These are phyloP conservation scores for Plutella xylostella DNA, from an alignment of 2,888 invertebrate genomes.

Conservation along the genomic window DNA sequence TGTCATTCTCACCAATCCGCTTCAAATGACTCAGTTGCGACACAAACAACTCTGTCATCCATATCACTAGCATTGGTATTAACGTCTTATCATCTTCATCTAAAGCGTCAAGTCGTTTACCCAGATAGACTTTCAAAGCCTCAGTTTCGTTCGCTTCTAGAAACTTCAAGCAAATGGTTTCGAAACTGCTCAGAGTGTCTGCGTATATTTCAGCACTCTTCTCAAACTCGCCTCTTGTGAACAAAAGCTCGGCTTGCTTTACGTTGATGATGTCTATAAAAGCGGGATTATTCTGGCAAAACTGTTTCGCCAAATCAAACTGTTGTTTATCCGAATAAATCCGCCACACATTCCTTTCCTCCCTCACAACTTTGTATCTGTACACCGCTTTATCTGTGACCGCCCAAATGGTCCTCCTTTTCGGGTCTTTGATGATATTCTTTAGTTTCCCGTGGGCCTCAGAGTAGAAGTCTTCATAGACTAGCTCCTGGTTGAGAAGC, in stretches of 20 bases:
- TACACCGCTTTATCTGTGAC: conserved; percentile 88
- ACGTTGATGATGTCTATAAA: conserved; percentile 86
- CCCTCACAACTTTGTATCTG: conserved; percentile 84
- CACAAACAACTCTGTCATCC: conserved; percentile 94
- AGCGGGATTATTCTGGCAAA: conserved; percentile 83
- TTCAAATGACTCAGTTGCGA: conserved; percentile 86
- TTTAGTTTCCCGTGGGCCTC: conserved; percentile 84
- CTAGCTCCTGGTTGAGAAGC: conserved; percentile 84
- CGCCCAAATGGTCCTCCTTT: conserved; percentile 85
- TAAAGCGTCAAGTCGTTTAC: conserved; percentile 81
- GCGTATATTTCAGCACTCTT: conserved; percentile 91
- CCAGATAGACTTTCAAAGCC: conserved; percentile 90
- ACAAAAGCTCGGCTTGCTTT: conserved; percentile 89
- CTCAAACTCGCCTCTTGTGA: conserved; percentile 81
- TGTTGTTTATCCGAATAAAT: conserved; percentile 88
- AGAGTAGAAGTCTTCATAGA: conserved; percentile 87
- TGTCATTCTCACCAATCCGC: conserved; percentile 47
- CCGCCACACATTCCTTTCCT: conserved; percentile 89
- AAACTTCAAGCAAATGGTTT: conserved; percentile 94
- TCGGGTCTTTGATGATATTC: conserved; percentile 83
- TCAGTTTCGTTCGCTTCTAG: conserved; percentile 83
- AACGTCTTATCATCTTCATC: conserved; percentile 84
- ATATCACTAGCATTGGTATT: conserved; percentile 92
- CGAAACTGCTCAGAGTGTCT: conserved; percentile 91
- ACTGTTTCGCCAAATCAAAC: conserved; percentile 88